A percentile compares a stretch with the other conserved stretches of the same genome.
Evolutionary conservation across 2,888 invertebrate genomes (phyloP).

Genomic region (Toxonevra muliebris): DNA sequence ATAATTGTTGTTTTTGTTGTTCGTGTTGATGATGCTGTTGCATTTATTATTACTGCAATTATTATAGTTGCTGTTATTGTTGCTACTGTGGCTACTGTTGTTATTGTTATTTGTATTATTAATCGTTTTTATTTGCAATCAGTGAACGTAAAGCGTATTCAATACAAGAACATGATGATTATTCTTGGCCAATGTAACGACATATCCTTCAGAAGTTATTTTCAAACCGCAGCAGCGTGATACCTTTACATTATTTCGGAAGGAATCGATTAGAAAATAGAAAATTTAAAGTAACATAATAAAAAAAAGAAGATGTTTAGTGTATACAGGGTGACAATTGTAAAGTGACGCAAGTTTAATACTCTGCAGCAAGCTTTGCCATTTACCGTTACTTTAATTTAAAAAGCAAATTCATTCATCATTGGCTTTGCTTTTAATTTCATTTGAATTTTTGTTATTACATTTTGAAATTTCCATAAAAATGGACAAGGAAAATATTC

Average conservation of each 20-base stretch:
- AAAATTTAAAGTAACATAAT: neutral
- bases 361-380: no score
- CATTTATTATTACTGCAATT: slow-evolving; percentile 30
- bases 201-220: slow-evolving; percentile 96
- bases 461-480: no score
- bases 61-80: slow-evolving; percentile 31
- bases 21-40: slow-evolving; percentile 26
- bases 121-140: slow-evolving; percentile 69
- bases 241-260: slow-evolving; percentile 71
- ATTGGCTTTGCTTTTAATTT: no score
- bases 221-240: slow-evolving; percentile 97
- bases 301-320: no score
- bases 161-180: slow-evolving; percentile 98
- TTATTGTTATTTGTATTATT: slow-evolving; percentile 52
- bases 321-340: no score
- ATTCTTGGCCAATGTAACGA: slow-evolving; percentile 96
- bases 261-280: neutral
- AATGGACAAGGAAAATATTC: no score
- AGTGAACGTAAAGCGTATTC: slow-evolving; percentile 91
- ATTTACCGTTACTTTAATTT: no score
- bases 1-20: slow-evolving; percentile 39
- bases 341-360: no score
- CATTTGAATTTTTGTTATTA: no score
- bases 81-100: slow-evolving; percentile 46
- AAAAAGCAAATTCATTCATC: no score